A percentile compares a stretch with the other conserved stretches of the same genome.
These are phyloP conservation scores for Oryzias sinensis DNA, from an alignment of 2,797 vertebrate species.

Conservation along the genomic window DNA sequence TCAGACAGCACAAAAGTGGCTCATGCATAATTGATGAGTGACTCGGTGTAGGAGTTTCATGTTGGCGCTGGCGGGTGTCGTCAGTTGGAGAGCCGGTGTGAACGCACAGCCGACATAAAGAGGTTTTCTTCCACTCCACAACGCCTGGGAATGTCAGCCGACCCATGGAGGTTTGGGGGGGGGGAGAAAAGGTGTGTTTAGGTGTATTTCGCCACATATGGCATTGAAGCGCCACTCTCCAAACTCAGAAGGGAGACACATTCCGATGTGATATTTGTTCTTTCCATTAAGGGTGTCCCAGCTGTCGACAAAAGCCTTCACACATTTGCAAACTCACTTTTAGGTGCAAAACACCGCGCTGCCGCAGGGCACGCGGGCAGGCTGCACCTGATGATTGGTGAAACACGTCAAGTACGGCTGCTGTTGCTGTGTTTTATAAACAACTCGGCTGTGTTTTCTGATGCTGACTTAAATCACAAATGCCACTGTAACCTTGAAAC, in stretches of 20 bases:
- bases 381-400: background rate
- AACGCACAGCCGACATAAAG: slow-evolving; percentile 20
- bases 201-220: slow-evolving; percentile 1
- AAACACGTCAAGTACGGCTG: background rate
- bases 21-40: slow-evolving; percentile 67
- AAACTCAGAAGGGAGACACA: background rate
- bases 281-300: background rate
- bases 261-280: background rate
- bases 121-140: slow-evolving; percentile 15
- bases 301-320: background rate
- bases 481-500: no score
- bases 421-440: background rate
- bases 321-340: background rate
- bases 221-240: slow-evolving; percentile 1
- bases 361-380: background rate
- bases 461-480: no score
- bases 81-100: slow-evolving; percentile 28
- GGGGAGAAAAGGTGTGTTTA: background rate
- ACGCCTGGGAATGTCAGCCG: slow-evolving; percentile 6
- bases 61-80: slow-evolving; percentile 37
- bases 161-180: background rate
- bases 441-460: background rate
- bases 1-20: slow-evolving; percentile 50
- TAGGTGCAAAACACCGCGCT: slow-evolving; percentile 1
- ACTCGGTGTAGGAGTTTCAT: slow-evolving; percentile 45